phyloP scores from a whole-genome alignment of 1,140 invertebrate species.

The Metaphire vulgaris region DNA sequence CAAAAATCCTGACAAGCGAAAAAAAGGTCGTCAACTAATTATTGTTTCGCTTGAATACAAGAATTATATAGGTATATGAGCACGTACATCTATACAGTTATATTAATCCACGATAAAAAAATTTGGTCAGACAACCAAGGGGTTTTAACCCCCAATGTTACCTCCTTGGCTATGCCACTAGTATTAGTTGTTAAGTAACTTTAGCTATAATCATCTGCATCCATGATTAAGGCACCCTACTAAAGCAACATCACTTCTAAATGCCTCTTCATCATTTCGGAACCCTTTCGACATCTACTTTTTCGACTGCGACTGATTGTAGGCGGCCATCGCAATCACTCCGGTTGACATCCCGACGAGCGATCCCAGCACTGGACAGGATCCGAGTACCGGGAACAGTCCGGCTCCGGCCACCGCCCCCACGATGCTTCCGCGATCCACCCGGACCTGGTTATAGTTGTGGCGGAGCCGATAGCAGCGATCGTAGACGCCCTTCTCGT shows the following conservation, averaged over 20 bases:
- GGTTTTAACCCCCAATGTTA: no score
- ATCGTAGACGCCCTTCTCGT: slow-evolving; percentile 17
- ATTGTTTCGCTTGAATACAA: no score
- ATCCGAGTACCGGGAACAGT: slow-evolving; percentile 9
- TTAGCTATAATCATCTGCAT: background rate
- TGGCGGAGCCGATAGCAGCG: slow-evolving; percentile 20
- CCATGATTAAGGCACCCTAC: background rate
- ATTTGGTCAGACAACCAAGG: background rate
- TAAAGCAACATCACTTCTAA: background rate
- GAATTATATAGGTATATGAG: no score
- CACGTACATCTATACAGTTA: no score
- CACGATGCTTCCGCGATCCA: slow-evolving; percentile 20
- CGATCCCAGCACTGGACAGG: slow-evolving; percentile 13
- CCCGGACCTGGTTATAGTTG: slow-evolving; percentile 20
- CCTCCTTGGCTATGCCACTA: no score
- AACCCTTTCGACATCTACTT: background rate
- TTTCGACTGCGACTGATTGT: slow-evolving; percentile 15
- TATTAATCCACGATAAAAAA: background rate
- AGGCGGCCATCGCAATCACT: slow-evolving; percentile 14
- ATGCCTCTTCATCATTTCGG: background rate
- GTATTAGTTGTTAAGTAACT: no score
- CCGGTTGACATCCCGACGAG: slow-evolving; percentile 26
- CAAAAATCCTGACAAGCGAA: no score
- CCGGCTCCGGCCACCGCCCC: slow-evolving; percentile 5
- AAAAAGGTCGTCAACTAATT: no score